Base-by-base conservation (phyloP, 1,140 invertebrate species). In the Leptestheria dahalacensis region DNA sequence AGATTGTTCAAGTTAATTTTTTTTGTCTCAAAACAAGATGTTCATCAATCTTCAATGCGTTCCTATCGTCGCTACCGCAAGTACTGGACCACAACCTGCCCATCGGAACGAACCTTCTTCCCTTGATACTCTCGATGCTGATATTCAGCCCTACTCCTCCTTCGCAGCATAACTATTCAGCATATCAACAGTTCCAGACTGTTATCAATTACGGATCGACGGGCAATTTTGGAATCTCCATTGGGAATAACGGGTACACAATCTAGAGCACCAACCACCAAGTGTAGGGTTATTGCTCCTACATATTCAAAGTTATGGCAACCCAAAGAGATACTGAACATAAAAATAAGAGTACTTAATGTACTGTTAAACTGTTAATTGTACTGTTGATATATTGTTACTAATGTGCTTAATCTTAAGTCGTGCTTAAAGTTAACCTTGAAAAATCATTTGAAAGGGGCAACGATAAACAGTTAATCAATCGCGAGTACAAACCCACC, bases 1-100 rank as follows among this genome's bases (percentile, higher is more conserved):
- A 12, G 18, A 15, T 59, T 57, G 15, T 59, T 54, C 10, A 59
- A 10, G 25, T 26, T 59, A 47, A 20, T 53, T 29, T 62, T 52
- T 28, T 59, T 61, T 62, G 15, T 73, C 76, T 47, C 68, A 86
- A n/a, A n/a, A n/a, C n/a, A n/a, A n/a, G 89, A 68, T 77, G 81
- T 57, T 96, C 92, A 0, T 83, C 93, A 3, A 89, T 94, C 1
- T 97, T 97, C 73, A 80, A 79, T 69, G 74, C 81, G 15, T 83
- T 80, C 68, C 73, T 99, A 66, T 83, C 88, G 20, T 93, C 91
- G 69, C 72, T 97, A 50, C 89, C 92, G 0, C 85, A 97, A 81
- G 79, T 97, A 21, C 68, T 97, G 65, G 92, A 98, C 71, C 87
- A 92, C 68, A 97, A 98, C 73, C 90, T 94, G 69, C 71, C 84